phyloP scores from a whole-genome alignment of 2,888 invertebrate species.

The Herminia tarsipennalis region DNA sequence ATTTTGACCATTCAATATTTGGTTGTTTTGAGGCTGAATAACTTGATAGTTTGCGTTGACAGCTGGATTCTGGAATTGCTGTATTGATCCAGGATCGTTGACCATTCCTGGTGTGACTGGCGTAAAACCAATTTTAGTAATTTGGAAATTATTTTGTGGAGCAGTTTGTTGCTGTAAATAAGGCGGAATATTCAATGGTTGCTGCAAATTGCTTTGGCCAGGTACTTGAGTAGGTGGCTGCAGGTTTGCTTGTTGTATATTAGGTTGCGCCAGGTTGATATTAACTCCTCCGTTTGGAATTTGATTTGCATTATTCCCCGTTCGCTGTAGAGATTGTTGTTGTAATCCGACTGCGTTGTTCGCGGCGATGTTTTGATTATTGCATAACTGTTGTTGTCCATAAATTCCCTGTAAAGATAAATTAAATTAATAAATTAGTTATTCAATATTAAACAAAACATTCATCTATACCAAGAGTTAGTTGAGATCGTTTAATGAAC shows the following conservation, averaged over 20 bases:
- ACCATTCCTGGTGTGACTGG: slow-evolving; percentile 16
- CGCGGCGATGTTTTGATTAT: slow-evolving; percentile 40
- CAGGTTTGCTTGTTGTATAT: slow-evolving; percentile 27
- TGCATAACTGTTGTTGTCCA: slow-evolving; percentile 46
- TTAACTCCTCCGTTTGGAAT: slow-evolving; percentile 31
- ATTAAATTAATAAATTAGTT: too few relatives aligned
- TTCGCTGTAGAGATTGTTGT: slow-evolving; percentile 27
- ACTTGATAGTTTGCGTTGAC: slow-evolving; percentile 16
- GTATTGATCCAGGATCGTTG: slow-evolving; percentile 11
- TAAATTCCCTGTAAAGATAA: slow-evolving; percentile 43
- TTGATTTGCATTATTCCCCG: slow-evolving; percentile 37
- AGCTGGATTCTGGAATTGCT: slow-evolving; percentile 16
- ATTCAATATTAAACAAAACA: too few relatives aligned
- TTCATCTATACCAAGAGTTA: too few relatives aligned
- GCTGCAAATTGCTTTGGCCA: slow-evolving; percentile 39
- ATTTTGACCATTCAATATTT: slow-evolving; percentile 10
- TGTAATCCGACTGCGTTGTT: slow-evolving; percentile 35
- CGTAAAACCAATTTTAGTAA: slow-evolving; percentile 24
- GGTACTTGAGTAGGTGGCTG: slow-evolving; percentile 25
- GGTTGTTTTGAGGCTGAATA: slow-evolving; percentile 18
- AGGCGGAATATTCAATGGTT: slow-evolving; percentile 40
- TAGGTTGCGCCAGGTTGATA: slow-evolving; percentile 28
- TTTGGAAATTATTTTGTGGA: slow-evolving; percentile 26
- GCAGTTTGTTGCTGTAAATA: slow-evolving; percentile 25
- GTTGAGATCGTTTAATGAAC: too few relatives aligned